These are phyloP conservation scores for Drosophila merina DNA, from an alignment of 2,888 invertebrate species.

Conservation along the genomic window DNA sequence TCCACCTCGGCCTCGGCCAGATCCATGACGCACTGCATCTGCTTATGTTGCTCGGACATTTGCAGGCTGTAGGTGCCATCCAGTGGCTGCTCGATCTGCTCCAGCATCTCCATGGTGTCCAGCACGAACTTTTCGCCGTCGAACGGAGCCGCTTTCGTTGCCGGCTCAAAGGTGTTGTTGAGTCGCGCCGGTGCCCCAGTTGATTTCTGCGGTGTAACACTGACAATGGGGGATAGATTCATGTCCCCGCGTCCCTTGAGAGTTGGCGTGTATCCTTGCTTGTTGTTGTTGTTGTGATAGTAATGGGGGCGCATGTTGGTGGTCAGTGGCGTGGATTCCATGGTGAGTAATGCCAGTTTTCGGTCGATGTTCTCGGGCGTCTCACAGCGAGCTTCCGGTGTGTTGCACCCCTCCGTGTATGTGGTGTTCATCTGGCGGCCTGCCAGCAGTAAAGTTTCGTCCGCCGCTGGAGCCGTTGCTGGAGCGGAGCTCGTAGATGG, in stretches of 20 bases:
- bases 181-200: conserved; percentile 42
- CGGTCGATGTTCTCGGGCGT: conserved; percentile 77
- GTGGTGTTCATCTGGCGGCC: conserved; percentile 57
- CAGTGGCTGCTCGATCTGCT: conserved; percentile 75
- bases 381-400: conserved; percentile 70
- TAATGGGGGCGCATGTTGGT: conserved; percentile 48
- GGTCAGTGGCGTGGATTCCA: conserved; percentile 81
- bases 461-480: conserved; percentile 29
- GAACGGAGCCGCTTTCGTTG: conserved; percentile 29
- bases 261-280: conserved; percentile 73
- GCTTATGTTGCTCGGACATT: conserved; percentile 60
- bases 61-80: conserved; percentile 71
- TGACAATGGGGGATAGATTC: conserved; percentile 81
- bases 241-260: conserved; percentile 66
- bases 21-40: conserved; percentile 78
- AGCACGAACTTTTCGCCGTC: conserved; percentile 46
- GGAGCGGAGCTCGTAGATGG: conserved; percentile 31
- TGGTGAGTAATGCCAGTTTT: conserved; percentile 53
- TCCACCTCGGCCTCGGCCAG: conserved; percentile 79
- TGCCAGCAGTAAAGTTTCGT: conserved; percentile 71
- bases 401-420: conserved; percentile 56
- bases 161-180: conserved; percentile 73
- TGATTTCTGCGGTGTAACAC: conserved; percentile 47
- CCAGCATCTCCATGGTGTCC: conserved; percentile 74
- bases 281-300: conserved; percentile 42